Evolutionary conservation across 2,888 invertebrate species (phyloP), one percentile per base, ranked within the genome.

Genomic region (Archaeoteleia sp.): DNA sequence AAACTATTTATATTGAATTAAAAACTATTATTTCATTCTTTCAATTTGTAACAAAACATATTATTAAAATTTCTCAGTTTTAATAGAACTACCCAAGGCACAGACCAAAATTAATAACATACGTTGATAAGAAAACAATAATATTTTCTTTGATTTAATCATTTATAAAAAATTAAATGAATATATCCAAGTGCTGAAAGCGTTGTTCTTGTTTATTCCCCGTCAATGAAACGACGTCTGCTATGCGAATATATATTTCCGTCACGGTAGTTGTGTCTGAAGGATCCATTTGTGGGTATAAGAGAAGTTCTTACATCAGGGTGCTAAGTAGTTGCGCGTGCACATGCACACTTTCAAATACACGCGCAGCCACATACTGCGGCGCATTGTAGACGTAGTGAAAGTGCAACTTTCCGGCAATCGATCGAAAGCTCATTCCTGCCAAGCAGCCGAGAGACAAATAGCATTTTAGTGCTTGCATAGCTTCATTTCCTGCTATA

Each of bases 181-280:
- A 30, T 30, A 39, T 25, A 15, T 15, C 42, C 20, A 5, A 43
- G 62, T 42, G 20, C 17, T 6, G 49, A 43, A 35, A 35, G 51
- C 32, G 30, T 32, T 12, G 4, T 37, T 48, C 34, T 63, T 32
- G 9, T 60, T 35, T 23, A 30, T 40, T 46, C 40, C 14, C 45
- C 35, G 49, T 39, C 62, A 68, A 63, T 63, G 54, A 68, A 54
- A 63, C 62, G 54, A 54, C 32, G 63, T 63, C 68, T 68, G 68
- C 7, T 1, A 10, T 7, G 29, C 37, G 37, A 63, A n/a, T 34
- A 48, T 48, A 35, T 54, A 49, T 51, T 54, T 54, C 49, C 39
- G 49, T 61, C 43, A 45, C 30, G 23, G 49, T 39, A 34, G 45
- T 37, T 63, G 30, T 45, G 68, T 68, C 63, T 68, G 63, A 55